A percentile compares a stretch with the other conserved stretches of the same genome.
These are phyloP conservation scores for Anoplopoma fimbria DNA, from an alignment of 2,113 vertebrate species.

Conservation along the genomic window DNA sequence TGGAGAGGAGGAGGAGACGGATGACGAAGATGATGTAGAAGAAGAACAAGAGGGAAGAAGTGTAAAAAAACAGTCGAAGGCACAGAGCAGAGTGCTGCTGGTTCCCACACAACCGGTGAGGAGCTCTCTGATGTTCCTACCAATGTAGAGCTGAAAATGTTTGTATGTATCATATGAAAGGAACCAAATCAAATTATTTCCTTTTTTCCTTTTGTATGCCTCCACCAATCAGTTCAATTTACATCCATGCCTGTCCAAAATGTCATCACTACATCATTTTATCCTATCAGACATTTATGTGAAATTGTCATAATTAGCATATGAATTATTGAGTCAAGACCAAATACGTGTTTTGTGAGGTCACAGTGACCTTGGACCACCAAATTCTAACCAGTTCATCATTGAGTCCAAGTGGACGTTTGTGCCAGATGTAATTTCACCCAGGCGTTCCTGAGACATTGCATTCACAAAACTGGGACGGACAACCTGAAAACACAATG, in stretches of 20 bases:
- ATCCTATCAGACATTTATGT: neutral
- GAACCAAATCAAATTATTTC: constrained; percentile 25
- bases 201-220: constrained; percentile 6
- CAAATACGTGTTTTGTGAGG: neutral
- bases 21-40: constrained; percentile 25
- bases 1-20: constrained; percentile 45
- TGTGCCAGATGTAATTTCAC: neutral
- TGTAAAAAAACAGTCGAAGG: constrained; percentile 13
- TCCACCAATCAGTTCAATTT: neutral
- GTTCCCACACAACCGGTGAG: constrained; percentile 59
- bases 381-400: neutral
- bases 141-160: neutral
- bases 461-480: no score
- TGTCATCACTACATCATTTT: neutral
- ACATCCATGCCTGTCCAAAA: neutral
- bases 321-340: no score
- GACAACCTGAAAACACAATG: neutral
- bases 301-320: neutral
- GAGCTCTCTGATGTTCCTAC: neutral
- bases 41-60: constrained; percentile 20
- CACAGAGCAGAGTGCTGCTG: constrained; percentile 14
- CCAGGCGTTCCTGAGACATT: no score
- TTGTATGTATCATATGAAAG: neutral
- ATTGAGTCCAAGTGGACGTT: neutral
- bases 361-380: neutral